phyloP scores from a whole-genome alignment of 2,113 vertebrate genomes.

The Cacatua alba region DNA sequence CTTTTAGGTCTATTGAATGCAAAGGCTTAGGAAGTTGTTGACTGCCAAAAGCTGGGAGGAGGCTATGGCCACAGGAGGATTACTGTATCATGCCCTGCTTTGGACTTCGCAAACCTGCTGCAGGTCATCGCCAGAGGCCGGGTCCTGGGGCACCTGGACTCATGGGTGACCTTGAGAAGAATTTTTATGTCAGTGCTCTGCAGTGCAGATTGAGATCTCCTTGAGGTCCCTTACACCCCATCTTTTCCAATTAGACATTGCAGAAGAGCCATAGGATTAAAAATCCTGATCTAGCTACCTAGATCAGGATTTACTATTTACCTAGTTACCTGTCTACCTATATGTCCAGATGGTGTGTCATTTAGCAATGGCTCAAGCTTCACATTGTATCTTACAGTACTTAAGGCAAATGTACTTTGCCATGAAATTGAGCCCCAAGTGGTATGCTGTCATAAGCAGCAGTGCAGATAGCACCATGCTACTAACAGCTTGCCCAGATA shows the following conservation, averaged over 20 bases:
- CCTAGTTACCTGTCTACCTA: not conserved
- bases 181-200: not conserved
- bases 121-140: not conserved
- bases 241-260: not conserved
- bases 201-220: not conserved
- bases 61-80: not conserved
- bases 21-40: not conserved
- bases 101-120: not conserved
- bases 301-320: too few species aligned
- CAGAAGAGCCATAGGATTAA: not conserved
- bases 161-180: not conserved
- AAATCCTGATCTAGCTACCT: not conserved
- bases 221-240: not conserved
- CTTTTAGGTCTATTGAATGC: not conserved
- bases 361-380: not conserved
- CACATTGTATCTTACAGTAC: not conserved
- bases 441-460: not conserved
- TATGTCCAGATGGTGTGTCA: not conserved
- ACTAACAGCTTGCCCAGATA: not conserved
- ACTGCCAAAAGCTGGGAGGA: not conserved
- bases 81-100: not conserved
- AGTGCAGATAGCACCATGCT: not conserved
- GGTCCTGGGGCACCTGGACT: not conserved
- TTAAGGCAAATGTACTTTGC: not conserved
- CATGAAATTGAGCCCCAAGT: not conserved